Evolutionary conservation across 1,140 invertebrate genomes (phyloP), one percentile per base, ranked within the genome.

Genomic region (Oscheius sp.): DNA sequence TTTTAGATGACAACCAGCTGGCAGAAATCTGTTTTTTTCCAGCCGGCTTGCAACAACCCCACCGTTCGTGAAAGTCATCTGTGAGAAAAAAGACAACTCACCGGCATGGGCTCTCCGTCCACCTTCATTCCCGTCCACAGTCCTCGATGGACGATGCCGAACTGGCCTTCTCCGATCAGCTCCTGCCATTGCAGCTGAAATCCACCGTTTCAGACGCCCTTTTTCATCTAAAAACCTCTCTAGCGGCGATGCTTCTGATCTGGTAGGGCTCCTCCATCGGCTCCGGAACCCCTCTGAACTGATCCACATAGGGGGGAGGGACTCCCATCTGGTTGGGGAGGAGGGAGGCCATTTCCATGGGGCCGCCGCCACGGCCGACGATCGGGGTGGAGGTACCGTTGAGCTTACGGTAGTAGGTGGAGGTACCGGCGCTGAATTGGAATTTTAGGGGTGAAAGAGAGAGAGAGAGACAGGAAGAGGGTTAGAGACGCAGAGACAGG

Each of bases 321-420:
- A 34, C 38, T 4, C 32, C 49, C 15, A 55, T 34, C 32, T 59
- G 67, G n/a, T 18, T 49, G 31, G 52, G 68, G 52, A 61, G 55
- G 32, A 73, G 63, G 29, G 55, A 46, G 18, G 61, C 38, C 63
- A 59, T 73, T 46, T 67, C 71, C 18, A 73, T 52, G 18, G 20
- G 61, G n/a, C 63, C 63, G 23, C n/a, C 35, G 15, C 34, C 58
- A 26, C 72, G 23, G 38, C 72, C 72, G 28, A 67, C 65, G 4
- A 74, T 73, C 1, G 76, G 67, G 0, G 76, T 77, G 7, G 71
- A 63, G n/a, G 76, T 72, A 28, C 76, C 76, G 28, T 77, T 77
- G 7, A 77, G 23, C 45, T 77, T 77, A 29, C 76, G 74, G 42
- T 73, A 77, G 55, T 77, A 77, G 23, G 76, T 74, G 34, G 67